These are phyloP conservation scores for Himantopus leucocephalus DNA, from an alignment of 2,113 vertebrate species.

Conservation along the genomic window DNA sequence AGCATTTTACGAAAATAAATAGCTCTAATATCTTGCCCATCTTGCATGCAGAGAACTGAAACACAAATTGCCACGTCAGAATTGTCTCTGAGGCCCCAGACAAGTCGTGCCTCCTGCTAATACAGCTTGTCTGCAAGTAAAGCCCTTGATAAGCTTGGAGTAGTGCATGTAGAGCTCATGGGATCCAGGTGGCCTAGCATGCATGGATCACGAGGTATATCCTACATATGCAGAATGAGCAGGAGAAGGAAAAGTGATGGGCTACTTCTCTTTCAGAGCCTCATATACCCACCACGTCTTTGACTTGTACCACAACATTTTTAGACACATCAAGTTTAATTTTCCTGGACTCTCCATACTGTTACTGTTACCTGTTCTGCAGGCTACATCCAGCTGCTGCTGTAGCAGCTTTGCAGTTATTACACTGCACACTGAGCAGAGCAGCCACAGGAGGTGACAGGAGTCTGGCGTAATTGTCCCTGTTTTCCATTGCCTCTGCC, in stretches of 20 bases:
- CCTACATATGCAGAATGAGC: neutral
- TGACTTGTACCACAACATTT: neutral
- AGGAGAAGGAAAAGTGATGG: neutral
- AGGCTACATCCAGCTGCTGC: neutral
- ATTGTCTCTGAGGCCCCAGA: neutral
- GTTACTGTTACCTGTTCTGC: neutral
- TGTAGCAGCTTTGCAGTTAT: neutral
- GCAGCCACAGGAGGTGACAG: neutral
- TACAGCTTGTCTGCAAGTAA: neutral
- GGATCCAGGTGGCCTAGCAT: neutral
- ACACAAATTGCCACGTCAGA: neutral
- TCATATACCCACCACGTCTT: neutral
- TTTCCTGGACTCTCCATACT: neutral
- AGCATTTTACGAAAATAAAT: slow-evolving; percentile 7
- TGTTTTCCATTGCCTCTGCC: neutral
- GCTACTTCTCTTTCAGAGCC: neutral
- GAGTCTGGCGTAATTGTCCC: neutral
- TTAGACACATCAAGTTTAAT: neutral
- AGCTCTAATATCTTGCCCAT: slow-evolving; percentile 15
- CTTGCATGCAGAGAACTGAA: neutral
- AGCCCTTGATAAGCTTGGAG: neutral
- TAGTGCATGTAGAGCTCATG: neutral
- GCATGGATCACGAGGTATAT: neutral
- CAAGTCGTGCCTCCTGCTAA: neutral
- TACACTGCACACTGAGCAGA: neutral